A percentile compares a stretch with the other conserved stretches of the same genome.
These are phyloP conservation scores for Mycetomoellerius zeteki DNA, from an alignment of 1,140 invertebrate species.

Conservation along the genomic window DNA sequence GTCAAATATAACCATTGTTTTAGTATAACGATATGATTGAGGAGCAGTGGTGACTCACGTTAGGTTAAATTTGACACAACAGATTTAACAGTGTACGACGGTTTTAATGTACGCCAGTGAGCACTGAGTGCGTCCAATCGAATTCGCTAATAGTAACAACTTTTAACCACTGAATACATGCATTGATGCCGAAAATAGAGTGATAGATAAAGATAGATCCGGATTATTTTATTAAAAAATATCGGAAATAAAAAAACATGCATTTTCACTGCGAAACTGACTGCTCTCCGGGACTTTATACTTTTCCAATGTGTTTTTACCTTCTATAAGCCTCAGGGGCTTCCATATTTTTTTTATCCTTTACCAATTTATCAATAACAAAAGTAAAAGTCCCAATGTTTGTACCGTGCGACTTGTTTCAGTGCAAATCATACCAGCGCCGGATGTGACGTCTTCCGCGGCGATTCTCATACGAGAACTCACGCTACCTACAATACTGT, in stretches of 20 bases:
- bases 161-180: background rate
- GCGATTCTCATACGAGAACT: slow-evolving; percentile 78
- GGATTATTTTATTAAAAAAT: background rate
- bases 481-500: slow-evolving; percentile 77
- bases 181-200: background rate
- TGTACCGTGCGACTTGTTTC: slow-evolving; percentile 70
- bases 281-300: background rate
- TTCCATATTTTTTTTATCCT: background rate
- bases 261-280: background rate
- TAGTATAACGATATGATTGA: too few relatives aligned
- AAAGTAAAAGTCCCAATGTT: background rate
- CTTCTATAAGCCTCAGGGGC: too few relatives aligned
- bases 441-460: slow-evolving; percentile 78
- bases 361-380: background rate
- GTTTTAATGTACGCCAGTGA: too few relatives aligned
- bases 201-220: background rate
- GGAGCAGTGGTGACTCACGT: too few relatives aligned
- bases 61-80: too few relatives aligned
- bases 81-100: too few relatives aligned
- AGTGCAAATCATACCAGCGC: slow-evolving; percentile 82
- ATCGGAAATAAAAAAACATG: background rate
- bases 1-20: too few relatives aligned
- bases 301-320: background rate
- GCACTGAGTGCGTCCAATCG: too few relatives aligned
- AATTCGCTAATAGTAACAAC: too few relatives aligned